These are phyloP conservation scores for Paradoxurus hermaphroditus DNA, from an alignment of 2,113 vertebrate species.

Conservation along the genomic window DNA sequence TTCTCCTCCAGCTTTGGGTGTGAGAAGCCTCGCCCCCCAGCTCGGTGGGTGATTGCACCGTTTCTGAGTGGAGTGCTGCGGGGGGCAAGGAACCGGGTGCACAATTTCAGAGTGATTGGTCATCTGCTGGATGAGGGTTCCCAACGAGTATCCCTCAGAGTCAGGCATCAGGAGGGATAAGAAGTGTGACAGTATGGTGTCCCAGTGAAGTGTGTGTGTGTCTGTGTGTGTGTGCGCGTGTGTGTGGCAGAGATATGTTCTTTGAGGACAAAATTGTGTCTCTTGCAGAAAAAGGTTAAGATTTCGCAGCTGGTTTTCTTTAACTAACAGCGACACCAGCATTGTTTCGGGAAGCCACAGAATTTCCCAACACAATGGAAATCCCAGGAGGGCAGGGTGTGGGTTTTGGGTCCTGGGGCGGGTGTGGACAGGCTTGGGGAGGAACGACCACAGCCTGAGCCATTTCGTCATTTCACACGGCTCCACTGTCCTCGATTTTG, in stretches of 20 bases:
- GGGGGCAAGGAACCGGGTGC: neutral
- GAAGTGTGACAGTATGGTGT: neutral
- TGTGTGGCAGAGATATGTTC: neutral
- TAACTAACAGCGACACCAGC: conserved; percentile 41
- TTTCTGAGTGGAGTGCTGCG: neutral
- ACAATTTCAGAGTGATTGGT: neutral
- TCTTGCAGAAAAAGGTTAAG: neutral
- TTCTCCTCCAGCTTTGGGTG: neutral
- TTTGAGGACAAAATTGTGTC: neutral
- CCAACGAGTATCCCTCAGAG: neutral
- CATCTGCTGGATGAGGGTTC: neutral
- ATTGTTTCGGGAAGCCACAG: conserved; percentile 57
- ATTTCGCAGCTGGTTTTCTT: conserved; percentile 62
- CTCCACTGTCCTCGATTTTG: neutral
- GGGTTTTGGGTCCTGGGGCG: neutral
- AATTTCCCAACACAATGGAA: conserved; percentile 60
- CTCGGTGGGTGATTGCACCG: neutral
- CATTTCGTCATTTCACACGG: neutral
- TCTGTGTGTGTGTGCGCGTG: accelerated
- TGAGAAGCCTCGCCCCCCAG: neutral
- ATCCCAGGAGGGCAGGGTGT: conserved; percentile 13
- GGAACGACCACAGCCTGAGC: neutral
- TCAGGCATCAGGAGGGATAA: accelerated
- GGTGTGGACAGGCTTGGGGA: neutral
- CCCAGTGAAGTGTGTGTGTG: neutral